These are phyloP conservation scores for Gavia stellata DNA, from an alignment of 2,113 vertebrate genomes.

Conservation along the genomic window DNA sequence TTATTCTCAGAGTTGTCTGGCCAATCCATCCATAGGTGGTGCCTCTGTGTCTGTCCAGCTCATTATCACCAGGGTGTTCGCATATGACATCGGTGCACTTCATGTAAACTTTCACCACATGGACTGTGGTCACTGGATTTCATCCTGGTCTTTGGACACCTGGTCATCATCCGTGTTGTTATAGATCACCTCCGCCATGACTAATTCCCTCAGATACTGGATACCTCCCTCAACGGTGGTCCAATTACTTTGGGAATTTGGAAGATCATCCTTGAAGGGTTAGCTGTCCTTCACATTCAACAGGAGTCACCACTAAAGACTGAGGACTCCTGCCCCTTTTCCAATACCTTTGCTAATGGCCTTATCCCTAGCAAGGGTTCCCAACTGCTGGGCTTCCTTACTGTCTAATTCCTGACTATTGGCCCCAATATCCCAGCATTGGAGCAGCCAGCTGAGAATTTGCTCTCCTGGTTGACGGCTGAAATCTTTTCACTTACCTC, in stretches of 20 bases:
- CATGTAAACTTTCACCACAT: not conserved
- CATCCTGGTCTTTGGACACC: not conserved
- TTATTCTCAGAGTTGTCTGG: no score
- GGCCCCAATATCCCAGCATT: no score
- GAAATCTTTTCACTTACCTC: not conserved
- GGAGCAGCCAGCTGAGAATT: no score
- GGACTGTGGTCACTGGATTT: not conserved
- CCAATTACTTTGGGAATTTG: not conserved
- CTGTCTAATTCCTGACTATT: not conserved
- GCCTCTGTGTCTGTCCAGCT: not conserved
- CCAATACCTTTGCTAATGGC: no score
- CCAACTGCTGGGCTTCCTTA: not conserved
- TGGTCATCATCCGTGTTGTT: not conserved
- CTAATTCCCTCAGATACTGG: not conserved
- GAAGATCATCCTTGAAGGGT: not conserved
- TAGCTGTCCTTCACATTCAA: not conserved
- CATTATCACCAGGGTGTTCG: no score
- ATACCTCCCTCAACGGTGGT: no score
- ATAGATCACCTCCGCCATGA: not conserved
- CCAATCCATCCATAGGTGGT: not conserved
- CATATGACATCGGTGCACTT: not conserved
- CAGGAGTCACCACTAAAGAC: not conserved
- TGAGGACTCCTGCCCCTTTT: not conserved
- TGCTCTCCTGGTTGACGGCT: not conserved
- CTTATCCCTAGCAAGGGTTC: not conserved